Base-by-base conservation (phyloP, 1,140 invertebrate species). In the Drosophila ironensis region DNA sequence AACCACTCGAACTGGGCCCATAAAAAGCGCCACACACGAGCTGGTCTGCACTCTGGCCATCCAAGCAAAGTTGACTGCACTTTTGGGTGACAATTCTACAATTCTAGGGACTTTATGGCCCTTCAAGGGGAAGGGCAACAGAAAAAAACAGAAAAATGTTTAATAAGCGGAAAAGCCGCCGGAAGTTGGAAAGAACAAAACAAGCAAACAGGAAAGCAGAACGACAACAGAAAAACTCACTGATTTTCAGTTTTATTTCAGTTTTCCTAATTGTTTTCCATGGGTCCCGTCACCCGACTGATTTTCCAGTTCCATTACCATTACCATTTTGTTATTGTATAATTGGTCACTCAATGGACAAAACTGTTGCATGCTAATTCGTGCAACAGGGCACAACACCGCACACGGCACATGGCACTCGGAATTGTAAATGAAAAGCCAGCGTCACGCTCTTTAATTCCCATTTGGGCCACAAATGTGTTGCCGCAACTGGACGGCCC, bases 311-410 rank as follows among this genome's bases (percentile, higher is more conserved):
- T n/a, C n/a, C n/a, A n/a, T n/a, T n/a, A n/a, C n/a, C 51, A 14
- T 19, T 9, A n/a, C 53, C 11, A 6, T 14, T 22, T 12, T 19
- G 9, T 27, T 17, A 20, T 14, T 40, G 20, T 30, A 19, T 64
- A 51, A 64, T 64, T 52, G 37, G 17, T 12, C 41, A 38, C 53
- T 67, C 40, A 41, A 12, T 67, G 48, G 24, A 68, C 61, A 72
- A 56, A 78, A 57, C 70, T 54, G 63, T 74, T 78, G 75, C 70
- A 78, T 73, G 48, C 48, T 73, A 78, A 80, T 80, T 80, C 73
- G 52, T 45, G n/a, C 11, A 1, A 25, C 9, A 9, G 30, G 27
- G 6, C 17, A 38, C 14, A 14, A n/a, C n/a, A 3, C 5, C 5
- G 2, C 20, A 22, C 2, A 3, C 5, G 20, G 20, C 20, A 2